Base-by-base conservation (phyloP, 2,113 vertebrate species). In the Falco punctatus region DNA sequence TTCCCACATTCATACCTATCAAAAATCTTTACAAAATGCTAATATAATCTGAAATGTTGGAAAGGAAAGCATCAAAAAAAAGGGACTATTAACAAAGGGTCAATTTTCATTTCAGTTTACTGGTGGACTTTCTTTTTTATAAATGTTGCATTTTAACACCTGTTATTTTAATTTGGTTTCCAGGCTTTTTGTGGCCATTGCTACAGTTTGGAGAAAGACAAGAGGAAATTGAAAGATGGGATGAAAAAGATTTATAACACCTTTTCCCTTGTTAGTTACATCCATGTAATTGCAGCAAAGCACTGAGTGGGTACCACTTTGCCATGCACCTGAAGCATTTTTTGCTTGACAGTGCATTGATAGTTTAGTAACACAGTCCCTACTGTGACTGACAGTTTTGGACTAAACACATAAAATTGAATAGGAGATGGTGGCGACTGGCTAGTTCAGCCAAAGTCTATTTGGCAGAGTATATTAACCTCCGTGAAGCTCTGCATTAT, bases 311-410 rank as follows among this genome's bases (percentile, higher is more conserved):
- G 30, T 81, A 92, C 67, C 75, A 40, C 83, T 96, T 96, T 93
- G 54, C 71, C 42, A 28, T 86, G 79, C 86, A 96, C 94, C 94
- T 96, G 94, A 95, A 95, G 28, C 48, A 88, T 81, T 95, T 94
- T 95, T 88, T 91, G 52, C 90, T 96, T 92, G 73, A 96, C 80
- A 52, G 44, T 92, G 67, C 90, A 81, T 90, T 78, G 49, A 81
- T 55, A 93, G 81, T 94, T 94, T 90, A 96, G 88, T 38, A 92
- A 93, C 81, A 81, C 54, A 90, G 71, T 30, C 28, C 88, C 92
- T 77, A 32, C 85, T 62, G 94, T 95, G 94, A 94, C 62, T 96
- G 78, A 96, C 90, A 88, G 90, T 46, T 96, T 96, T 81, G 92
- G 62, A 93, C 70, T 93, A 94, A 87, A 93, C 30, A 72, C 42